These are phyloP conservation scores for Drosophila hawaiiensis DNA, from an alignment of 2,888 invertebrate genomes.

Conservation along the genomic window DNA sequence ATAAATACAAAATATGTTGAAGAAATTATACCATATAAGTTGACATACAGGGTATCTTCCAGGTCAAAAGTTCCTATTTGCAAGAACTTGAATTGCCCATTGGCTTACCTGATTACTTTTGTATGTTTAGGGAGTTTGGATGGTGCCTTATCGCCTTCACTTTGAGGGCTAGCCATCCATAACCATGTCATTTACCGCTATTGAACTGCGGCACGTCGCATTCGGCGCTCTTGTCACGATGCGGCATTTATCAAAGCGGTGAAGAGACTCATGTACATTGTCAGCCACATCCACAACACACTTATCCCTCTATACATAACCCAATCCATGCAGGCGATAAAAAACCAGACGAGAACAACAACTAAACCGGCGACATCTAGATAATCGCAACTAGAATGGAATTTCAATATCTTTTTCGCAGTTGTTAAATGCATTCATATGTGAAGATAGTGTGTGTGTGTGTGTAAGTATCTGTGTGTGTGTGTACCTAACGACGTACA, in stretches of 20 bases:
- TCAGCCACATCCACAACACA: constrained; percentile 7
- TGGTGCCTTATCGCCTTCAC: not conserved
- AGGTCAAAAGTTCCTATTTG: not conserved
- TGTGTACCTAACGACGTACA: constrained; percentile 39
- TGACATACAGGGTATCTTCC: not conserved
- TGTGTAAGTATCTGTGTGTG: not conserved
- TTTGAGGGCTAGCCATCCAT: constrained; percentile 10
- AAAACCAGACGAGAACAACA: constrained; percentile 11
- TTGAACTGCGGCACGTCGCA: constrained; percentile 30
- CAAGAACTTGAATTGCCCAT: not conserved
- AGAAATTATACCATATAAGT: not conserved
- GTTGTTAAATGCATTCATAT: constrained; percentile 15
- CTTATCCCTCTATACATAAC: constrained; percentile 23
- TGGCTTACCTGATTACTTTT: not conserved
- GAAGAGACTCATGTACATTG: constrained; percentile 20
- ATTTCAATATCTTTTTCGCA: constrained; percentile 49
- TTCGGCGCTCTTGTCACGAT: constrained; percentile 8
- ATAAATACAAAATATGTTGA: not conserved
- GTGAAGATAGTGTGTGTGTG: not conserved
- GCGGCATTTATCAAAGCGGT: constrained; percentile 62
- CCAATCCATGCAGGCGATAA: constrained; percentile 29
- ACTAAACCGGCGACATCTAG: constrained; percentile 27
- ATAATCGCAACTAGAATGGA: constrained; percentile 40
- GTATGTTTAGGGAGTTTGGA: not conserved
- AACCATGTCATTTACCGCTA: constrained; percentile 45